Evolutionary conservation across 2,113 vertebrate species (phyloP), one percentile per base, ranked within the genome.

Genomic region (Nothoprocta pentlandii): DNA sequence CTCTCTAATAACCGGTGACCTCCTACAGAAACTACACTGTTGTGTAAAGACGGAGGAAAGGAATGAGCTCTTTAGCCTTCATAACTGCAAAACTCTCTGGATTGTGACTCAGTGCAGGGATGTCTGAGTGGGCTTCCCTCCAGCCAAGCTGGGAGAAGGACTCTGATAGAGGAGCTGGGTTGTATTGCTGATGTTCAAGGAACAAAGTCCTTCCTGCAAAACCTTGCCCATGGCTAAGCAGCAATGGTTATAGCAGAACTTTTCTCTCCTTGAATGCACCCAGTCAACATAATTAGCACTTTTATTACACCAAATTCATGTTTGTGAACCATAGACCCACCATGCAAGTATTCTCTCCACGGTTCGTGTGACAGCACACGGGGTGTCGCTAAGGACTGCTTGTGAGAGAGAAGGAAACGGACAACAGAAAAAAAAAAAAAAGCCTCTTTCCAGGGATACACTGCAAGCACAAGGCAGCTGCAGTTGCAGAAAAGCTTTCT

Each of bases 321-420:
- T 68, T 61, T 84, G 44, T 64, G 14, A 42, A 44, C 36, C 64
- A 69, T 16, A 66, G 49, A 36, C 32, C 25, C n/a, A 30, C 17
- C 10, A 8, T 44, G 67, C 56, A 58, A 56, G 79, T 49, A 20
- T 25, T 58, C 41, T 36, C 2, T 7, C 59, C 34, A 54, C 30
- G 12, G 58, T 78, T 58, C 30, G 49, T 64, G 42, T 49, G 49
- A 36, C 42, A 15, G 41, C 56, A 62, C 2, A 1, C n/a, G 32
- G 5, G 16, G 46, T 54, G 2, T 19, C 68, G 13, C 14, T 59
- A 68, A 39, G 39, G 47, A 9, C 16, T 25, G n/a, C 56, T 78
- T 0, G 0, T 39, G 51, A 62, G 61, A 82, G 56, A 46, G 70
- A 56, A 59, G 46, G 56, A 62, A 67, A 21, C 19, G 7, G 70